Conservation (phyloP, 2,113 vertebrate species). For the Sinocyclocheilus rhinocerous region DNA sequence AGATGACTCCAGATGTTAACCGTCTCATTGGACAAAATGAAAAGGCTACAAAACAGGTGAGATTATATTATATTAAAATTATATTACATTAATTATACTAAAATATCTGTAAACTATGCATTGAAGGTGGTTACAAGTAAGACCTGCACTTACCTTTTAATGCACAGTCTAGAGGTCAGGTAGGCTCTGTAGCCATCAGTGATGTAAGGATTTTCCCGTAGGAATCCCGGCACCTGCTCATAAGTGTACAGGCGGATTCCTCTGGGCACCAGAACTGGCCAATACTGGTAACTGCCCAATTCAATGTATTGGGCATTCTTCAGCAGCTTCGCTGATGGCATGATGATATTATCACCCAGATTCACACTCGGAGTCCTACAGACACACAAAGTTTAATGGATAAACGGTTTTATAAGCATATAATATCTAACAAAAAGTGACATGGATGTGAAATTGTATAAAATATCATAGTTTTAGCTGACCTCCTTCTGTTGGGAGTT, state of each 20-base stretch:
- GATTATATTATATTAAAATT: not conserved
- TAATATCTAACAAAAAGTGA: not conserved
- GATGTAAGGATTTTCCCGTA: slow-evolving; percentile 94
- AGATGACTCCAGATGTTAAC: slow-evolving; percentile 96
- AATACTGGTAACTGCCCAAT: slow-evolving; percentile 92
- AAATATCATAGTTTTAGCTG: not conserved
- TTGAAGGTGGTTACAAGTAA: not conserved
- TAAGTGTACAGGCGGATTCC: slow-evolving; percentile 93
- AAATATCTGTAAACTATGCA: not conserved
- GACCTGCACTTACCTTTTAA: slow-evolving; percentile 83
- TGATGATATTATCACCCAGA: slow-evolving; percentile 25
- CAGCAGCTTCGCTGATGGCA: slow-evolving; percentile 78
- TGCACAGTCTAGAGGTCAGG: slow-evolving; percentile 88
- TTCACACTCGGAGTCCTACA: slow-evolving; percentile 5
- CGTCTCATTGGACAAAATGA: slow-evolving; percentile 93
- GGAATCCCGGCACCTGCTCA: slow-evolving; percentile 89
- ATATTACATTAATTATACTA: not conserved
- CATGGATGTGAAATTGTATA: not conserved
- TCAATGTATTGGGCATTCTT: slow-evolving; percentile 91
- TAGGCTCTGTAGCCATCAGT: slow-evolving; percentile 96
- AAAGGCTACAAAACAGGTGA: slow-evolving; percentile 77
- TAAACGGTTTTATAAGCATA: not conserved
- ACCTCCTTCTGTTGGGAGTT: too few species aligned
- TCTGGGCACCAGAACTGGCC: slow-evolving; percentile 90
- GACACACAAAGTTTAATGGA: not conserved